Evolutionary conservation across 2,797 vertebrate genomes (phyloP), one percentile per base, ranked within the genome.

Genomic region (Schizopygopsis pylzovi): DNA sequence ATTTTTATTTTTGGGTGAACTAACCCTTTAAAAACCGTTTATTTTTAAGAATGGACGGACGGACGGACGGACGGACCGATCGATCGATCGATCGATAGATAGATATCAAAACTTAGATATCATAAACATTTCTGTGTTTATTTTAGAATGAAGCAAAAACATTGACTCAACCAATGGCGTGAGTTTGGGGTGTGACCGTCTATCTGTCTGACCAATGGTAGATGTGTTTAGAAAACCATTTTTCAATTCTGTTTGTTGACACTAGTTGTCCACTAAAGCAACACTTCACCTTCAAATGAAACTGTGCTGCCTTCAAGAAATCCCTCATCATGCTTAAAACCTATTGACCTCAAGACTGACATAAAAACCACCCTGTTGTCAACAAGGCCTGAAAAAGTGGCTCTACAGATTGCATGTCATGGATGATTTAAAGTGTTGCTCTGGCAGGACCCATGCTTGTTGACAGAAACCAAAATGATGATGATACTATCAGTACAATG

Each of bases 391-490:
- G 67, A 80, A 63, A 49, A 85, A 49, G 77, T 0, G 4, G 7
- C 65, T 18, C 22, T 28, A 41, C 54, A 63, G 56, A 41, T 73
- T 72, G 11, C 11, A 0, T 73, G 68, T 80, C 54, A 81, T 1
- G 43, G 41, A 37, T 81, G 78, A 85, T 65, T 80, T 47, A 81
- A 54, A n/a, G 56, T 52, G 15, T 65, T 65, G 41, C 67, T 71
- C 78, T 11, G 5, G 41, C 68, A 65, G 68, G 54, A 49, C 78
- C 63, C 18, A 33, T 28, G 54, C 59, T 67, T 85, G 84, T 85
- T 81, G 84, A 85, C 78, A 85, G 41, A 45, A 73, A 67, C 56
- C 70, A 25, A 85, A 75, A 85, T 73, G 56, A 85, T 79, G 76
- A 85, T 85, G 84, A 85, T 85, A 81, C 43, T 63, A 85, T 85